Evolutionary conservation across 2,797 vertebrate genomes (phyloP).

Genomic region (Neosilurus mollespiculum): DNA sequence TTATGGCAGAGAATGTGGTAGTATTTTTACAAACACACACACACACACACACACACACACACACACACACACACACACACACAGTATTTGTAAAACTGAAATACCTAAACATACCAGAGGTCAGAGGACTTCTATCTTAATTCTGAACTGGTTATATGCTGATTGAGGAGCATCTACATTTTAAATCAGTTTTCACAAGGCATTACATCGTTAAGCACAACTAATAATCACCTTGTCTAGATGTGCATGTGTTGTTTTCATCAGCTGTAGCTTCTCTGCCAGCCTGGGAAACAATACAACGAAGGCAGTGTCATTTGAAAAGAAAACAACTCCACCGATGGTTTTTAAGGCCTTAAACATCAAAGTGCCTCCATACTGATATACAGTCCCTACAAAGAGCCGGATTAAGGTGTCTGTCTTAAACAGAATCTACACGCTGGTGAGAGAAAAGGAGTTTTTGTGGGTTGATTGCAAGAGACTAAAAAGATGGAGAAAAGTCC

Average conservation of each 20-base stretch:
- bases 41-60: too few species aligned
- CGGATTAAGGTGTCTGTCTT: slow-evolving; percentile 30
- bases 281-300: slow-evolving; percentile 43
- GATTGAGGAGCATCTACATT: background rate
- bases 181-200: background rate
- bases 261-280: slow-evolving; percentile 53
- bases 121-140: background rate
- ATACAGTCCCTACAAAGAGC: slow-evolving; percentile 46
- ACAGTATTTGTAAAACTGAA: background rate
- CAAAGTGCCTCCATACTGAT: slow-evolving; percentile 43
- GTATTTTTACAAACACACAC: background rate
- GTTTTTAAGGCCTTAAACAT: slow-evolving; percentile 41
- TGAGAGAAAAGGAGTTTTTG: slow-evolving; percentile 47
- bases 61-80: too few species aligned
- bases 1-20: background rate
- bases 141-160: background rate
- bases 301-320: slow-evolving; percentile 46
- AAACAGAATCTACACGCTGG: slow-evolving; percentile 32
- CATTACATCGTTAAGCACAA: background rate
- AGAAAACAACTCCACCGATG: slow-evolving; percentile 27
- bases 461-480: slow-evolving; percentile 31
- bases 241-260: slow-evolving; percentile 52
- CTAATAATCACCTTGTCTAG: slow-evolving; percentile 54
- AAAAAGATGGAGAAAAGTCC: slow-evolving; percentile 33
- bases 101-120: background rate